These are phyloP conservation scores for Drosophila busckii DNA, from an alignment of 1,140 invertebrate species.

Conservation along the genomic window DNA sequence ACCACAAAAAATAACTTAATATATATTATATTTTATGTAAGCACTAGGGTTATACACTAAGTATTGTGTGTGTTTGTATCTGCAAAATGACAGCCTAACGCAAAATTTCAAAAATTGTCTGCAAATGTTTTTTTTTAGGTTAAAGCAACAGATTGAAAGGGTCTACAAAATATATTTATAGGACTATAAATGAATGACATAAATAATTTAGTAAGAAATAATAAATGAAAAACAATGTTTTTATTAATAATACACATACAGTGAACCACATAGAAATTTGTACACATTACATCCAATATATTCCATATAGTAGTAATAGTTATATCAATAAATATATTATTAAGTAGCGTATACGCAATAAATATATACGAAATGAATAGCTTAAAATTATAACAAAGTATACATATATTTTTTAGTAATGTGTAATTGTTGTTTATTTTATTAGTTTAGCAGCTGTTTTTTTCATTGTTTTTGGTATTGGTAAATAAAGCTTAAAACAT, in stretches of 20 bases:
- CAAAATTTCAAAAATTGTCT: no score
- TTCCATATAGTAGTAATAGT: constrained; percentile 68
- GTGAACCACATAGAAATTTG: constrained; percentile 78
- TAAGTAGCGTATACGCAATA: constrained; percentile 64
- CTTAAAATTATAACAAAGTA: no score
- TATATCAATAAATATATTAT: constrained; percentile 68
- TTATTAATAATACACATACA: no score
- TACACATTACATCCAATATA: constrained; percentile 79
- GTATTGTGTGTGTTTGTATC: constrained; percentile 4
- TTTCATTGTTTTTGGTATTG: constrained; percentile 10
- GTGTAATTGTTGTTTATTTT: no score
- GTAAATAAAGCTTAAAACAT: constrained; percentile 44
- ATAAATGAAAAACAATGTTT: constrained; percentile 51
- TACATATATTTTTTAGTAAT: constrained; percentile 58
- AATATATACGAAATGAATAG: constrained; percentile 54
- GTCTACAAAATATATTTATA: constrained; percentile 19
- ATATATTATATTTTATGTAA: background rate
- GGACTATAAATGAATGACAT: background rate
- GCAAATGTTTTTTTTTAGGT: no score
- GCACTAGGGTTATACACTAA: constrained; percentile 27
- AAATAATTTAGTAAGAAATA: constrained; percentile 16
- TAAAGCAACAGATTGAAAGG: constrained; percentile 27
- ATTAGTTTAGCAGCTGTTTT: no score
- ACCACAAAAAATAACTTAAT: background rate
- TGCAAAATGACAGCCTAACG: constrained; percentile 30